Base-by-base conservation (phyloP, 2,888 invertebrate genomes). In the Tenthredo amoena region DNA sequence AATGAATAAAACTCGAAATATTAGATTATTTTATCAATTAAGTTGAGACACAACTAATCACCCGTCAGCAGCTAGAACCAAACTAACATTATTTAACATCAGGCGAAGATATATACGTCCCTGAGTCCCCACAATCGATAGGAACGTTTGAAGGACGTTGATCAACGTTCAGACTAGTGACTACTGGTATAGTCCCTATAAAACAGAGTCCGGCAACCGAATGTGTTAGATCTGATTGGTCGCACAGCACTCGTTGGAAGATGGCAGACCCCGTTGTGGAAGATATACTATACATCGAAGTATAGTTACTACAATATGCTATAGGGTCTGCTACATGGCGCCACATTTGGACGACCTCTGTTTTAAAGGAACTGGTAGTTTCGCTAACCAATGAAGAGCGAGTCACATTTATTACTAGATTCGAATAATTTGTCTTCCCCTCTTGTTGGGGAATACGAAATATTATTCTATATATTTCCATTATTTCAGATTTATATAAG, bases 141-240 rank as follows among this genome's bases (percentile, higher is more conserved):
- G 88, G 89, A 90, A 89, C 90, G 87, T 89, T 90, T 90, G 89
- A 90, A 90, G 90, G 90, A 90, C 90, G 87, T 86, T 89, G 62
- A 65, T 37, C 47, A 15, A 47, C 40, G 50, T 84, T 77, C 50
- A 84, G n/a, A 77, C 50, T 12, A 76, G 10, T 84, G n/a, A 77
- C 34, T 43, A 21, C 43, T 43, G 26, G 21, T 72, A 40, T 40
- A 21, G 21, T 74, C n/a, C 74, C 43, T 5, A 18, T 47, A n/a
- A 72, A 74, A 62, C 18, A 18, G 31, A 31, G 6, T 68, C 34
- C 34, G 68, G 18, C 34, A 31, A 68, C 68, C 34, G 7, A 34
- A 34, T 68, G 68, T 68, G 7, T 34, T 68, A 0, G 18, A 34
- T 68, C 68, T 68, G 31, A 34, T 31, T 68, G 68, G 68, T 34